A percentile compares a stretch with the other conserved stretches of the same genome.
Conservation (phyloP, 53 echinoderm and acorn worm species). For the Luidia sarsii region DNA sequence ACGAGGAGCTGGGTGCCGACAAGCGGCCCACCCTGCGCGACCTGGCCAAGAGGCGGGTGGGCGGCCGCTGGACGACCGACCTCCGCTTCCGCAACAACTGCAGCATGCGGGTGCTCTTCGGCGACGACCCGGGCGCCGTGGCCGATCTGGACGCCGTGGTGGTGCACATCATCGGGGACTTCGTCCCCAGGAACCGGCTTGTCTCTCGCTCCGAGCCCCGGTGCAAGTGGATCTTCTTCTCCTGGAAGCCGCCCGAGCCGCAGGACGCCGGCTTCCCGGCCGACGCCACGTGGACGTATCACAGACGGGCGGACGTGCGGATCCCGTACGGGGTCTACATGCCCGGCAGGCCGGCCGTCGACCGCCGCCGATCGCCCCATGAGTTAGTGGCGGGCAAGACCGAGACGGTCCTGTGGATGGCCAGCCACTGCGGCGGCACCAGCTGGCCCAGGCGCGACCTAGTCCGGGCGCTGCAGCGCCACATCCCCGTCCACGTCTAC, state of each 20-base stretch:
- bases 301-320: neutral
- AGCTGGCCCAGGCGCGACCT: constrained; percentile 5
- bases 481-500: constrained; percentile 64
- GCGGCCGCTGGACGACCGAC: too few relatives aligned
- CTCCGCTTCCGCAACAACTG: too few relatives aligned
- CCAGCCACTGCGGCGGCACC: constrained; percentile 3
- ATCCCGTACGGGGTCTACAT: constrained; percentile 2
- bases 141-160: too few relatives aligned
- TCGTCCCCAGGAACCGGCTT: too few relatives aligned
- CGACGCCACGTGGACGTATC: constrained; percentile 4
- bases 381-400: constrained; percentile 10
- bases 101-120: too few relatives aligned
- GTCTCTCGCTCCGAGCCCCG: too few relatives aligned
- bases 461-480: constrained; percentile 2
- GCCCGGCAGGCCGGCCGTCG: neutral
- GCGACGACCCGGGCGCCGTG: too few relatives aligned
- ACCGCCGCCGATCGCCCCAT: neutral
- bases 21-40: too few relatives aligned
- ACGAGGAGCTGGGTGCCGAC: neutral
- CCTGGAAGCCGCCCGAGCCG: neutral
- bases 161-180: too few relatives aligned
- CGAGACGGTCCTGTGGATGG: constrained; percentile 1
- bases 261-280: neutral
- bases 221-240: too few relatives aligned
- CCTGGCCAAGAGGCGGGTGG: too few relatives aligned